Base-by-base conservation (phyloP, 1,140 invertebrate genomes). In the Varroa destructor region DNA sequence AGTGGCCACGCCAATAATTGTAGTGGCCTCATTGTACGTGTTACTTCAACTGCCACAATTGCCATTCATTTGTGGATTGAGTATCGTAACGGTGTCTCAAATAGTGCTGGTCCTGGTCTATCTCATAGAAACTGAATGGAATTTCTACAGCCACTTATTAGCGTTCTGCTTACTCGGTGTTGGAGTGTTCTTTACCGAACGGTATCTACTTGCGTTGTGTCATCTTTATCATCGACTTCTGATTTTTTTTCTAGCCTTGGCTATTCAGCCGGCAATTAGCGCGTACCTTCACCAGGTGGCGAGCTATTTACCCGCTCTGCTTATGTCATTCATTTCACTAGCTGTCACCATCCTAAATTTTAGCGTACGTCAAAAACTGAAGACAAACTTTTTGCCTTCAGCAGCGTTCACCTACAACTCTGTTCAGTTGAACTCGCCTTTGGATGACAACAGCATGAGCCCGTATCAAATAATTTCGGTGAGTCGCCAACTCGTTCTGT, bases 201-300 rank as follows among this genome's bases (percentile, higher is more conserved):
- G 61, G 8, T 2, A 12, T 40, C 61, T 67, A 5, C 40, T 36
- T 36, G 12, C 61, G 10, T 37, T 67, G 12, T 67, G 61, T 8
- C 61, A 67, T 37, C 46, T 46, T 14, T 43, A 67, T 0, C 46
- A 67, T 67, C 61, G 61, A 67, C 37, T 67, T 40, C 37, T 67
- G 37, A 40, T 46, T 1, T 67, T 67, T 8, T 67, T 67, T 46
- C 12, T 46, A n/a, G 61, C 61, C 3, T 5, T 67, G 40, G 46
- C 46, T 12, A 40, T 67, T 40, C 61, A 67, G 46, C 61, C 61
- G 12, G 5, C 40, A 3, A 67, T 67, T 25, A 36, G n/a, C 8
- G 61, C 12, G 12, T 67, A 67, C 61, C 40, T 67, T 3, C 12
- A 67, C 8, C 12, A 67, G 12, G 36, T 2, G 46, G 10, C 12